Base-by-base conservation (phyloP, 1,140 invertebrate species). In the Eriosoma lanigerum region DNA sequence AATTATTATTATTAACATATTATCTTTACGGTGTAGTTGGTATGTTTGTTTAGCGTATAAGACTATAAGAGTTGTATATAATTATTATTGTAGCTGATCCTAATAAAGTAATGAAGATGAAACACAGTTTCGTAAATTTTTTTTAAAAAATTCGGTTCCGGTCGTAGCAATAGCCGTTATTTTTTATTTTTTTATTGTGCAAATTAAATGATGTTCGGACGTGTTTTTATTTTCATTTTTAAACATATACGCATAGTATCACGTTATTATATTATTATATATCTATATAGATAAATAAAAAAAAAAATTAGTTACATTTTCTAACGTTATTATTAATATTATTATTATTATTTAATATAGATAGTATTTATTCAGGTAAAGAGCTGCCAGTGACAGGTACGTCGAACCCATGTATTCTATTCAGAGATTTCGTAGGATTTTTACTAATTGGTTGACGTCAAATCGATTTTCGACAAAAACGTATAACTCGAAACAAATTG, bases 311-410 rank as follows among this genome's bases (percentile, higher is more conserved):
- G n/a, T 66, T 21, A 38, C 32, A 21, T 21, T 66, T n/a, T 44
- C 12, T 32, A 32, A 9, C 21, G 21, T 21, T 44, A 21, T 66
- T 64, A 38, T 64, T 32, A 38, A n/a, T 64, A 64, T 64, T 52
- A n/a, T 12, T 64, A 56, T n/a, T 66, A 44, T 21, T 66, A 15
- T 44, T 66, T 21, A 4, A 38, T 38, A 38, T 38, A 38, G 32
- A 4, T 38, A 44, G 32, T 44, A 44, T 66, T n/a, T 44, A 21
- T 66, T 38, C 60, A 64, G 8, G 60, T 19, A 64, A 48, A 64
- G 60, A n/a, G 32, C n/a, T 46, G 64, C 64, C 1, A 70, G 21
- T 73, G 21, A 73, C 29, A 17, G 50, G 70, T 56, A 56, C 26
- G 50, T 26, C 70, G 50, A 72, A 52, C 46, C 48, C 68, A 44